Evolutionary conservation across 2,888 invertebrate genomes (phyloP), one percentile per base, ranked within the genome.

Genomic region (Epinotia nisella): DNA sequence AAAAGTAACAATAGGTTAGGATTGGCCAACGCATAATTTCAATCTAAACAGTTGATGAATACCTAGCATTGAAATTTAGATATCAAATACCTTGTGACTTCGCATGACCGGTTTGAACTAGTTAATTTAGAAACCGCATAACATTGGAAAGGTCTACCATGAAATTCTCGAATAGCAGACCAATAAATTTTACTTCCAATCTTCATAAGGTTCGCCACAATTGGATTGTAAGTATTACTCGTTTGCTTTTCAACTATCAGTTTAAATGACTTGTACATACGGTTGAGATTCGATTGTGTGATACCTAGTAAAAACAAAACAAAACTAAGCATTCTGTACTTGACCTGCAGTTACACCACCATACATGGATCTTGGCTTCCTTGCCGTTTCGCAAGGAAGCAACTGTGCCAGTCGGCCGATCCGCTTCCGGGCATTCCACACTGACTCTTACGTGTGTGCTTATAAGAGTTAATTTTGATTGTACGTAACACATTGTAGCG

Each of bases 321-420:
- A 69, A 69, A 69, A 58, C 58, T 24, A 13, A 2, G 68, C 24
- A 73, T 29, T 70, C 70, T 73, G 79, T 75, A 77, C 81, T 80
- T 83, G 82, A 79, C 80, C 82, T 76, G 78, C 71, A 80, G 80
- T 79, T 70, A 79, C 81, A 78, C 86, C 81, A 78, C 86, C 85
- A 80, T 85, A 86, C 80, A 84, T 80, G 80, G 80, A 77, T 76
- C 78, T 79, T 76, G 71, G 79, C 83, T 87, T 87, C 85, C 84
- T 84, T 81, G 72, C 75, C 78, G 83, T 87, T 88, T 86, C 82
- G 84, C 85, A 85, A 85, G 80, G 81, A 82, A 81, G 78, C 78
- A 84, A 84, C 83, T 82, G 77, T 85, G 83, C 80, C 80, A 85
- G 70, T 82, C 78, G 81, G 77, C 74, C 78, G 75, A 61, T 58